Conservation (phyloP, 2,888 invertebrate genomes). For the Boloria euphrosyne region DNA sequence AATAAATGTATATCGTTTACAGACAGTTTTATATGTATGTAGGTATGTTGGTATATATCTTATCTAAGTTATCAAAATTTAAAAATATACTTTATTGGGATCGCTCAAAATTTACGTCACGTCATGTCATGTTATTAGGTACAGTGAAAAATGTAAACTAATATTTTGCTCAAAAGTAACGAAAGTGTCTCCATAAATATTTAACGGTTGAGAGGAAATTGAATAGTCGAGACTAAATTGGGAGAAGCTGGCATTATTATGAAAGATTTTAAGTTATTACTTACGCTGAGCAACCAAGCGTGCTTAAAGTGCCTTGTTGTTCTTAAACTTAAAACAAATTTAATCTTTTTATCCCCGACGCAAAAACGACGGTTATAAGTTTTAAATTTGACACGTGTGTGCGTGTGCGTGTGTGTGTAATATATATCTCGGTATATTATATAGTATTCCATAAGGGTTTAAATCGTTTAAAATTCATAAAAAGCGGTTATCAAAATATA, state of each 20-base stretch:
- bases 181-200: constrained; percentile 70
- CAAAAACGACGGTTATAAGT: too few species aligned
- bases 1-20: too few species aligned
- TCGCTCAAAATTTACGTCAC: background rate
- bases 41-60: background rate
- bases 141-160: constrained; percentile 39
- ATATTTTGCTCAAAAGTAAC: constrained; percentile 37
- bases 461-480: constrained; percentile 16
- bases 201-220: constrained; percentile 60
- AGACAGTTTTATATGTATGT: background rate
- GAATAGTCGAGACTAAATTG: constrained; percentile 66
- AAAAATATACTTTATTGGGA: background rate
- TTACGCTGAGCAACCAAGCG: background rate
- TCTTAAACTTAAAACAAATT: background rate
- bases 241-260: constrained; percentile 56
- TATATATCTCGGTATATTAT: too few species aligned
- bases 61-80: background rate
- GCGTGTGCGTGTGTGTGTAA: too few species aligned
- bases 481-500: constrained; percentile 21
- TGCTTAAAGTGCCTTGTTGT: background rate
- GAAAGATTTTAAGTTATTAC: constrained; percentile 21
- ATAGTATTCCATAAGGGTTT: background rate
- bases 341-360: too few species aligned
- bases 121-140: background rate
- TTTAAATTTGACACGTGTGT: too few species aligned